Percentiles rank a stretch among this genome's conserved stretches.
Evolutionary conservation across 2,113 vertebrate genomes (phyloP).

Genomic region (Opisthocomus hoazin): DNA sequence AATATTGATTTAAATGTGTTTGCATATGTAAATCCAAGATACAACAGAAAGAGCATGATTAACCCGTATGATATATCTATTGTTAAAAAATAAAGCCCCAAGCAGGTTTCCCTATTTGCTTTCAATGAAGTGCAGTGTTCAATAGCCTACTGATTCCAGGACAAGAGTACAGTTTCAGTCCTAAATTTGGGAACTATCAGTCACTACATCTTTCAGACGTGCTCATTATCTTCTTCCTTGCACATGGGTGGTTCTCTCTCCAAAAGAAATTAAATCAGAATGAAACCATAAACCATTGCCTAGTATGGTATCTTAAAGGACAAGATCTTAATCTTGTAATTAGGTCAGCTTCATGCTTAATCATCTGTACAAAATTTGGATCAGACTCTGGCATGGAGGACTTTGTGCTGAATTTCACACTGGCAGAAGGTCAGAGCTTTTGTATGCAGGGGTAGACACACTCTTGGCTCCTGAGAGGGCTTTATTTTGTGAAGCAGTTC

Average conservation of each 20-base stretch:
- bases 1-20: background rate
- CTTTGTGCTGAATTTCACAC: rapidly evolving
- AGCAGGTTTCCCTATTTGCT: background rate
- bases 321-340: background rate
- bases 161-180: background rate
- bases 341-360: background rate
- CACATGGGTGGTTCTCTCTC: background rate
- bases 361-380: background rate
- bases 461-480: background rate
- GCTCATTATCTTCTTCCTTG: background rate
- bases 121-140: background rate
- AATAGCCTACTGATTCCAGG: background rate
- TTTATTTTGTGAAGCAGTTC: background rate
- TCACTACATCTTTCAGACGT: background rate
- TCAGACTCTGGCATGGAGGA: background rate
- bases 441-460: background rate
- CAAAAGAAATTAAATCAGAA: background rate
- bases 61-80: background rate
- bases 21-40: background rate
- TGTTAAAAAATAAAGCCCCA: background rate
- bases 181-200: background rate
- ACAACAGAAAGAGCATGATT: background rate
- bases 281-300: background rate
- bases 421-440: background rate
- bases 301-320: background rate